These are phyloP conservation scores for Pachyseris speciosa DNA, from an alignment of 64 coral and sea anemone genomes.

Conservation along the genomic window DNA sequence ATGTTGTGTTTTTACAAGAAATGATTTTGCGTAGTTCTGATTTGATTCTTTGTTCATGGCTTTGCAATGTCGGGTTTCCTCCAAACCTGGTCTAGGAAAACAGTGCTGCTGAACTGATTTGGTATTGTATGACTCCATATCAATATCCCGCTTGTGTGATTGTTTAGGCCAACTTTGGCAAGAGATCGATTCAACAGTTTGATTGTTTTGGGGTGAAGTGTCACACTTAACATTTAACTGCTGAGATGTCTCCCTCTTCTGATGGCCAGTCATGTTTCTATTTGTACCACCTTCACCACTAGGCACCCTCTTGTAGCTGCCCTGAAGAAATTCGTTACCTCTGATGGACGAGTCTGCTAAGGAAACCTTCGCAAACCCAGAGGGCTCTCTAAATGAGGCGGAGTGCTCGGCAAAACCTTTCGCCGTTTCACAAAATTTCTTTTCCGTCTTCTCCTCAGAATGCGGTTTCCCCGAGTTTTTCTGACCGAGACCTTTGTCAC, in stretches of 20 bases:
- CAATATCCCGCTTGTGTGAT: background rate
- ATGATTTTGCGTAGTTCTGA: background rate
- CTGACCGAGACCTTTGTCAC: background rate
- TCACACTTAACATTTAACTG: too few species aligned
- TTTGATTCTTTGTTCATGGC: background rate
- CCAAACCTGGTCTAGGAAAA: background rate
- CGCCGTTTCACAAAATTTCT: background rate
- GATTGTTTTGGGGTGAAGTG: too few species aligned
- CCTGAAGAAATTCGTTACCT: too few species aligned
- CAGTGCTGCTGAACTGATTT: too few species aligned
- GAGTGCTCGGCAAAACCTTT: background rate
- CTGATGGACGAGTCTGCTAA: too few species aligned
- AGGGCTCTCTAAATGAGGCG: background rate
- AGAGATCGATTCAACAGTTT: too few species aligned
- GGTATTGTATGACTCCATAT: background rate
- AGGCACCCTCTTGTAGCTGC: too few species aligned
- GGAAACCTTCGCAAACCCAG: background rate
- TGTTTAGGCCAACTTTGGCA: background rate
- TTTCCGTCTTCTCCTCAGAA: background rate
- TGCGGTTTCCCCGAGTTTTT: background rate
- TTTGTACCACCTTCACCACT: too few species aligned
- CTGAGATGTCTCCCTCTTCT: too few species aligned
- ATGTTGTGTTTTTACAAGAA: background rate
- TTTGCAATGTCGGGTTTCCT: background rate
- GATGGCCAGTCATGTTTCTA: too few species aligned